Percentiles rank a stretch among this genome's conserved stretches.
Conservation (phyloP, 2,888 invertebrate species). For the Sussaba pulchella region DNA sequence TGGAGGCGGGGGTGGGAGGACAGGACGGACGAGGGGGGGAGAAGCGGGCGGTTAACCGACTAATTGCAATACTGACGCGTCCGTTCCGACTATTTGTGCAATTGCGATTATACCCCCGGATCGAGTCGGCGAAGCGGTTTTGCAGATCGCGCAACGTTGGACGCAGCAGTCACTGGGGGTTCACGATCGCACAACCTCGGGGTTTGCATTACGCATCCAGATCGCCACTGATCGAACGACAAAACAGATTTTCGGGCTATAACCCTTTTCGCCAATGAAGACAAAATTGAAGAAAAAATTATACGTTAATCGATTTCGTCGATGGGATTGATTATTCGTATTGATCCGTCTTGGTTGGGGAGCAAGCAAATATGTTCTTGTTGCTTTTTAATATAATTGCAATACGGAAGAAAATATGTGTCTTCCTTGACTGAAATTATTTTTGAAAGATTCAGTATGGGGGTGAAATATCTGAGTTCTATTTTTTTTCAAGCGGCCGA, state of each 20-base stretch:
- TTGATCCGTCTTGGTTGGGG: too few relatives aligned
- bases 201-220: slow-evolving; percentile 30
- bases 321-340: too few relatives aligned
- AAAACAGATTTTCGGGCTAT: slow-evolving; percentile 32
- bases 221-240: slow-evolving; percentile 37
- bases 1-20: slow-evolving; percentile 53
- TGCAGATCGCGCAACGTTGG: slow-evolving; percentile 26
- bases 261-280: background rate
- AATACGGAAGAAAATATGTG: too few relatives aligned
- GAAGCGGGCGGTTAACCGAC: slow-evolving; percentile 79
- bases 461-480: too few relatives aligned
- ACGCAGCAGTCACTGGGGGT: slow-evolving; percentile 29
- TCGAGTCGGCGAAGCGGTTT: slow-evolving; percentile 61
- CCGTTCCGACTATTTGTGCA: slow-evolving; percentile 78
- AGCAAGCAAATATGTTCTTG: too few relatives aligned
- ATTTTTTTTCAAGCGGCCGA: too few relatives aligned
- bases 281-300: too few relatives aligned
- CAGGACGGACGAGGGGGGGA: too few relatives aligned
- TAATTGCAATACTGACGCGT: slow-evolving; percentile 82
- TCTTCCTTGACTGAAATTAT: too few relatives aligned
- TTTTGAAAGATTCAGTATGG: too few relatives aligned
- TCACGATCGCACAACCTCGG: slow-evolving; percentile 16
- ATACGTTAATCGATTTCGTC: too few relatives aligned
- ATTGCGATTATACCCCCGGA: slow-evolving; percentile 78
- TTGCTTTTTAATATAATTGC: too few relatives aligned